Evolutionary conservation across 2,888 invertebrate species (phyloP), one percentile per base, ranked within the genome.

Genomic region (Plusia festucae): DNA sequence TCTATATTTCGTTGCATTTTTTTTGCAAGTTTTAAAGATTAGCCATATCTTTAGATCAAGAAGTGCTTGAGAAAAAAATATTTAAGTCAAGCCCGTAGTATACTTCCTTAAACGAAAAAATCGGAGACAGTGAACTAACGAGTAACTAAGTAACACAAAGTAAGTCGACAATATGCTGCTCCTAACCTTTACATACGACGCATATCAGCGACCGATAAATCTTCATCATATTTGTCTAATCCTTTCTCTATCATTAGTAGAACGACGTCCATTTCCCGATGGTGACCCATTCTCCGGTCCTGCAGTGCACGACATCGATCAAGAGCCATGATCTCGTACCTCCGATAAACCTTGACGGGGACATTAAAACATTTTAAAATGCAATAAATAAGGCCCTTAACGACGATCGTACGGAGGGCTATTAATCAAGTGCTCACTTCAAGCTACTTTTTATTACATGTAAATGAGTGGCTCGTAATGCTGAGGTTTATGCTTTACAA

Each of bases 301-400:
- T n/a, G 55, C 65, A 72, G 16, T 78, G 65, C 70, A 79, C 65
- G 54, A 70, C 78, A 83, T 82, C 76, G 78, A 81, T 83, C 80
- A 82, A 68, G 73, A 60, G 56, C 70, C 78, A 69, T 78, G 72
- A 79, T 77, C 65, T 78, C 59, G 64, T 64, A 54, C 70, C 68
- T 60, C 53, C 70, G 73, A 83, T 79, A 78, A 82, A 81, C 67
- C 76, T 61, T 70, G 68, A 67, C 63, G 71, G 75, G 62, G 85
- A 89, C 93, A 94, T 94, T 93, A 94, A 94, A 93, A 88, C 90
- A 88, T 91, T 94, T 94, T 93, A 93, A 94, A 93, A 90, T 90
- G 91, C 88, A 86, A 94, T 95, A 95, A 94, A 95, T 95, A 93
- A 93, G 85, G 78, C 82, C 73, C 88, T 93, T 94, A 93, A 93